Percentiles rank a stretch among this genome's conserved stretches.
Evolutionary conservation across 2,888 invertebrate species (phyloP).

Genomic region (Cosmorhoe ocellata): DNA sequence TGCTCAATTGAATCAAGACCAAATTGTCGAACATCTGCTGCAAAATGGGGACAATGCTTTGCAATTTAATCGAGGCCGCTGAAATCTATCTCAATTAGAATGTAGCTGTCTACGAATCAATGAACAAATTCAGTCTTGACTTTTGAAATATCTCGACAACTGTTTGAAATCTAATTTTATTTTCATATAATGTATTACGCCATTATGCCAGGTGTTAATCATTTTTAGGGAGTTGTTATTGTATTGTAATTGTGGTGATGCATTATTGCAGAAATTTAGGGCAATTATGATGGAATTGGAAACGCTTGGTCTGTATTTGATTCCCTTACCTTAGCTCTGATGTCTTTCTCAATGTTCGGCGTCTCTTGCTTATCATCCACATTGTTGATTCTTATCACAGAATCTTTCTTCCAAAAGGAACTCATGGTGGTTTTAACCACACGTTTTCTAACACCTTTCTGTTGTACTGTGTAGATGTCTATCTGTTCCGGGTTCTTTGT

Average conservation of each 20-base stretch:
- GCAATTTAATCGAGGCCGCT: slow-evolving; percentile 46
- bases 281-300: slow-evolving; percentile 58
- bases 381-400: slow-evolving; percentile 87
- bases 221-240: slow-evolving; percentile 15
- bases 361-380: slow-evolving; percentile 87
- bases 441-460: slow-evolving; percentile 83
- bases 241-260: slow-evolving; percentile 1
- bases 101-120: slow-evolving; percentile 16
- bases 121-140: slow-evolving; percentile 28
- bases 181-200: slow-evolving; percentile 39
- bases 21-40: slow-evolving; percentile 35
- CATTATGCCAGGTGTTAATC: slow-evolving; percentile 30
- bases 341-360: slow-evolving; percentile 85
- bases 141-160: slow-evolving; percentile 24
- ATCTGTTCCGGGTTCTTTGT: slow-evolving; percentile 88
- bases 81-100: slow-evolving; percentile 22
- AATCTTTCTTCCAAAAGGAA: slow-evolving; percentile 87
- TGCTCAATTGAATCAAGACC: slow-evolving; percentile 34
- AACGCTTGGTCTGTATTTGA: slow-evolving; percentile 45
- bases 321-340: slow-evolving; percentile 83
- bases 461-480: slow-evolving; percentile 85
- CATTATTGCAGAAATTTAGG: slow-evolving; percentile 9
- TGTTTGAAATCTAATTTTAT: slow-evolving; percentile 30
- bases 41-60: slow-evolving; percentile 38
- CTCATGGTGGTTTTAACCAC: slow-evolving; percentile 83